Conservation (phyloP, 23 tunicate genomes). For the Corella eumyota region DNA sequence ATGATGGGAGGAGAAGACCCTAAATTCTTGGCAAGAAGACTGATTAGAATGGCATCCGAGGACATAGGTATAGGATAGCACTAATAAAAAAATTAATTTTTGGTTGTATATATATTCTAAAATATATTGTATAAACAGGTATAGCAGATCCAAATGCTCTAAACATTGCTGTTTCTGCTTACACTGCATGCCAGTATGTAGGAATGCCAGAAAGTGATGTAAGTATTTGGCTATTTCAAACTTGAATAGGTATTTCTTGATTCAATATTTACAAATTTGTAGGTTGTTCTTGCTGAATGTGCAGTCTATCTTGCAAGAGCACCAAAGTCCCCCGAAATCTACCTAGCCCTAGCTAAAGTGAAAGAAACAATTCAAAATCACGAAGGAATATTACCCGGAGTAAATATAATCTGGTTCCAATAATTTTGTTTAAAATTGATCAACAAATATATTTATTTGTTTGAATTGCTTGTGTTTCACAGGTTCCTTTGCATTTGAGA, state of each 20-base stretch:
- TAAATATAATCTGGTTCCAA: conserved; percentile 2
- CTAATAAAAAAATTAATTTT: no score
- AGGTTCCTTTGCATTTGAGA: conserved; percentile 65
- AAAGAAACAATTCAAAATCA: conserved; percentile 27
- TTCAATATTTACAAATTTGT: no score
- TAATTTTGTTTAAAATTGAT: no score
- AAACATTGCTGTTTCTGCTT: conserved; percentile 50
- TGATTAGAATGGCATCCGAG: conserved; percentile 74
- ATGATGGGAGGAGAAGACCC: conserved; percentile 83
- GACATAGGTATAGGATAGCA: conserved; percentile 34
- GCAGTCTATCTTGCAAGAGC: conserved; percentile 59
- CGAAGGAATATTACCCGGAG: conserved; percentile 56
- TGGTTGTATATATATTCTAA: background rate
- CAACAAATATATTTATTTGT: no score
- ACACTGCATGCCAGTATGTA: conserved; percentile 40
- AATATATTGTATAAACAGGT: conserved; percentile 11
- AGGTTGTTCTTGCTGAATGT: conserved; percentile 63
- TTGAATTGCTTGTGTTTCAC: background rate
- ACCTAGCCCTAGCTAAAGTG: conserved; percentile 30
- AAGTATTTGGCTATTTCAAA: no score
- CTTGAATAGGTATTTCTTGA: no score
- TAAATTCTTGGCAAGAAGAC: conserved; percentile 41
- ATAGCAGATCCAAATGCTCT: conserved; percentile 65
- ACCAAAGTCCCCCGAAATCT: conserved; percentile 53
- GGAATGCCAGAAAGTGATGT: conserved; percentile 93